Base-by-base conservation (phyloP, 2,888 invertebrate species). In the Mechanitis mazaeus region DNA sequence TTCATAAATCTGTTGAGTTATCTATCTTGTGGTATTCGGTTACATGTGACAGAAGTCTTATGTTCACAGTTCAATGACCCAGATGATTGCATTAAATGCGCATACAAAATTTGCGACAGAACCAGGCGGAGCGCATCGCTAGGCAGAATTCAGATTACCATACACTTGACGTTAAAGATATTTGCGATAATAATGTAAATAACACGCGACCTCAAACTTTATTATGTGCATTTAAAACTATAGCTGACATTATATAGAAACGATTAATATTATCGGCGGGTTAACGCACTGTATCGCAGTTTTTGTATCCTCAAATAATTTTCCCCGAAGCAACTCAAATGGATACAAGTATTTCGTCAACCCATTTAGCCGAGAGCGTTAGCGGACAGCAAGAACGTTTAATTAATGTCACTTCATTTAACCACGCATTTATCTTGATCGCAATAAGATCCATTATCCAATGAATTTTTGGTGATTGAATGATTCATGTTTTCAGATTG, bases 341-440 rank as follows among this genome's bases (percentile, higher is more conserved):
- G 76, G 77, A 79, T 75, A 60, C 63, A 61, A 61, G 64, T 58
- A 81, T 80, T 81, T 85, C 81, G 76, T 84, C 83, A 85, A 82
- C 76, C 79, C 80, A 77, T 80, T 84, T 82, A 84, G 75, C 74
- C 79, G 82, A 77, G 81, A 83, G 87, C 85, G 84, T 85, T 81
- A 64, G 71, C 75, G 75, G 82, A 81, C 85, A 76, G 75, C 83
- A 80, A 84, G 85, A 85, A 84, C 72, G 75, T 83, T 84, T 86
- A 85, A 88, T 87, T 86, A 87, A 81, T 79, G 75, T 76, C 75
- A 78, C 76, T 79, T 72, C 38, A 60, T 60, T 69, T 64, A 68
- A 60, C 66, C 65, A 54, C 54, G 46, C 62, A 62, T 68, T 72
- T 77, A 78, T 71, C 59, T 0, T 47, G 58, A 47, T 2, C 9